phyloP scores from a whole-genome alignment of 2,797 vertebrate species.

The Pseudomugil gertrudae region DNA sequence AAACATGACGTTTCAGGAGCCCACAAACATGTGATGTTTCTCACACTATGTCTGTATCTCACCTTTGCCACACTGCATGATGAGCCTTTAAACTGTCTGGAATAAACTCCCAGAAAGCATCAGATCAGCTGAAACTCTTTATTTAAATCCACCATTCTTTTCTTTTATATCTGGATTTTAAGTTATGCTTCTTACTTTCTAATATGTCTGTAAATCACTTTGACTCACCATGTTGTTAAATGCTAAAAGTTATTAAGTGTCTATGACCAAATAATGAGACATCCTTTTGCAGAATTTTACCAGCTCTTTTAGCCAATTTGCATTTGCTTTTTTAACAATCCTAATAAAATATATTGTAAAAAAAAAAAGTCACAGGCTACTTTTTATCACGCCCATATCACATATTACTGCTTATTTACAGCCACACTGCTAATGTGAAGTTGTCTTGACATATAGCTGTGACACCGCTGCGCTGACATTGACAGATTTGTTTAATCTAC shows the following conservation, averaged over 20 bases:
- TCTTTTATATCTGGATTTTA: no score
- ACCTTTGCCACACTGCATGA: no score
- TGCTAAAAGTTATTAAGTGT: background rate
- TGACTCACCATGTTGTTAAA: no score
- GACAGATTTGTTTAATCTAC: conserved; percentile 6
- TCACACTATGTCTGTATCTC: background rate
- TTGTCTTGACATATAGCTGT: background rate
- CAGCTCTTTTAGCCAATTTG: background rate
- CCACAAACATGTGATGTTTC: background rate
- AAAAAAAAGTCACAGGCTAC: background rate
- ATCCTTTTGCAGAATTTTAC: background rate
- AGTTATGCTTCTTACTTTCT: no score
- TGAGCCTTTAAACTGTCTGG: no score
- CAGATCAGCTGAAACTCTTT: no score
- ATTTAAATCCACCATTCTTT: no score
- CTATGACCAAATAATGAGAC: background rate
- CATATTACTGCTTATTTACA: background rate
- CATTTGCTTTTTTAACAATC: background rate
- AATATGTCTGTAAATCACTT: no score
- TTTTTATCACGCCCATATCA: background rate
- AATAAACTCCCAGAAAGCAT: no score
- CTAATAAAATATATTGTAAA: background rate
- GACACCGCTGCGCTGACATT: background rate
- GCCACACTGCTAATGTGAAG: background rate
- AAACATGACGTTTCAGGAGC: background rate